phyloP scores from a whole-genome alignment of 2,113 vertebrate species.

The Larimichthys polyactis region DNA sequence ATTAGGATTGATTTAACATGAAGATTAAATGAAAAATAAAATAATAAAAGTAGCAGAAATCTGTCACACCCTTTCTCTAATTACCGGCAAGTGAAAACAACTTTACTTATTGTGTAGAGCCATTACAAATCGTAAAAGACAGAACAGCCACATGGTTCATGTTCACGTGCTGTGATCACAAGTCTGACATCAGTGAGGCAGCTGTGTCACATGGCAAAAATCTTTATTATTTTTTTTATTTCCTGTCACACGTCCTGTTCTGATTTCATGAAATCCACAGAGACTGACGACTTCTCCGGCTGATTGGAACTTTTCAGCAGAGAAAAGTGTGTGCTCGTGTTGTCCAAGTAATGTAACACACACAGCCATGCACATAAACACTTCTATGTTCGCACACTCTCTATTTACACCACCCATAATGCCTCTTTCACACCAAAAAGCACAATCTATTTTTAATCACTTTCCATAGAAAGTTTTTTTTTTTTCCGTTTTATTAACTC shows the following conservation, averaged over 20 bases:
- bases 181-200: too few species aligned
- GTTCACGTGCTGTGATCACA: too few species aligned
- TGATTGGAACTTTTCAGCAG: slow-evolving; percentile 38
- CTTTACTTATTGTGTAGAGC: too few species aligned
- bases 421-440: slow-evolving; percentile 56
- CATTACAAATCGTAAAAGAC: too few species aligned
- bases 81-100: too few species aligned
- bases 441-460: slow-evolving; percentile 75
- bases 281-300: slow-evolving; percentile 13
- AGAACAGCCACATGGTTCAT: too few species aligned
- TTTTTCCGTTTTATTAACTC: slow-evolving; percentile 40
- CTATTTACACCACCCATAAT: neutral
- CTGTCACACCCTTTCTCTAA: too few species aligned
- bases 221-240: neutral
- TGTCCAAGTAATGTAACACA: slow-evolving; percentile 8
- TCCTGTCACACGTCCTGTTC: slow-evolving; percentile 9
- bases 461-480: slow-evolving; percentile 32
- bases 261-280: slow-evolving; percentile 6
- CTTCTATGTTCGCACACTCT: neutral
- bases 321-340: neutral
- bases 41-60: too few species aligned
- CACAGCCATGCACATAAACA: slow-evolving; percentile 23
- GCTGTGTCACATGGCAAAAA: too few species aligned
- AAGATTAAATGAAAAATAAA: too few species aligned
- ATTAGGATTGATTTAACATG: too few species aligned